Conservation (phyloP, 2,113 vertebrate genomes). For the Ascaphus truei region DNA sequence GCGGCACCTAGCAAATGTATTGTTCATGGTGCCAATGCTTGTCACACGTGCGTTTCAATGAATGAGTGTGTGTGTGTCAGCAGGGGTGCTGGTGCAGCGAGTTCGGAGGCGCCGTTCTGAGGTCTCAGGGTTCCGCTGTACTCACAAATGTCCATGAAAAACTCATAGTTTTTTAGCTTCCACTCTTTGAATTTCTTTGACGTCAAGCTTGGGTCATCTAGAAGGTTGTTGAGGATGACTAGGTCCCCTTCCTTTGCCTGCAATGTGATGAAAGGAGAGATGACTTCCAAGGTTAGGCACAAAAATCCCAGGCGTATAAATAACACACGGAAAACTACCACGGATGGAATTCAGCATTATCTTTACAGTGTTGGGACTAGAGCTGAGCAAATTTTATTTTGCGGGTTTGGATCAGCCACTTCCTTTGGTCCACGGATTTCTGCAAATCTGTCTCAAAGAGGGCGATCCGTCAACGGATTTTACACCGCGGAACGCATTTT, state of each 20-base stretch:
- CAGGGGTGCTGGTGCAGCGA: slow-evolving; percentile 67
- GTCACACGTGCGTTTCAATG: slow-evolving; percentile 83
- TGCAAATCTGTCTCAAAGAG: no score
- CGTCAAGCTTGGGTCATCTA: slow-evolving; percentile 78
- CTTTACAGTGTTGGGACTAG: no score
- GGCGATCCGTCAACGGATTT: no score
- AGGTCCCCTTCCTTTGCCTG: slow-evolving; percentile 85
- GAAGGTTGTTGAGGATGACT: slow-evolving; percentile 70
- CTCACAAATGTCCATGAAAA: slow-evolving; percentile 85
- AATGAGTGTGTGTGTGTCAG: slow-evolving; percentile 87
- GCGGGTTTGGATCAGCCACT: no score
- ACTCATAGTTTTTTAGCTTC: slow-evolving; percentile 86
- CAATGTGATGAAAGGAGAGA: slow-evolving; percentile 35
- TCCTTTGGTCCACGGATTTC: no score
- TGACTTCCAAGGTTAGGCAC: no score
- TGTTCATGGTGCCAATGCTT: background rate
- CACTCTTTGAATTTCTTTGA: slow-evolving; percentile 83
- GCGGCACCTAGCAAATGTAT: slow-evolving; percentile 39
- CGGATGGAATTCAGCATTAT: no score
- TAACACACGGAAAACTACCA: no score
- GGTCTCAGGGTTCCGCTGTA: slow-evolving; percentile 65
- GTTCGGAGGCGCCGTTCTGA: slow-evolving; percentile 74
- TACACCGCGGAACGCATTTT: no score
- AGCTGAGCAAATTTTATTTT: no score
- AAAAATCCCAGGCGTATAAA: no score